Conservation (phyloP, 2,888 invertebrate genomes). For the Melanotus villosus region DNA sequence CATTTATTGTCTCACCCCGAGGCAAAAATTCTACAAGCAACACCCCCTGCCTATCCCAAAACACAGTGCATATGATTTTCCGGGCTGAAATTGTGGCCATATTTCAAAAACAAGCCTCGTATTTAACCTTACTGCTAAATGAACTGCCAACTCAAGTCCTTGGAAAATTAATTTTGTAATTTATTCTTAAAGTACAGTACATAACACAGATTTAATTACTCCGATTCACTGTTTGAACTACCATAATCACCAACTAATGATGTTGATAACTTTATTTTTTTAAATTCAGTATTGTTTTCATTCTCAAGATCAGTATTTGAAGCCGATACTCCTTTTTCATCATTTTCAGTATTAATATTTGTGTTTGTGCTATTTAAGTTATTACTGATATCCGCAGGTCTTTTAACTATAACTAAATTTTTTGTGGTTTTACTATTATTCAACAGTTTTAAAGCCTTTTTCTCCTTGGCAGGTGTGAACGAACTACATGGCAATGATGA, state of each 20-base stretch:
- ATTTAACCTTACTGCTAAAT: too few species aligned
- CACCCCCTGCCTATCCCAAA: too few species aligned
- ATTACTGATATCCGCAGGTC: not conserved
- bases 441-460: conserved; percentile 61
- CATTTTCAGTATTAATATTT: too few species aligned
- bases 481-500: conserved; percentile 63
- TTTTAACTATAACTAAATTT: conserved; percentile 42
- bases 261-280: conserved; percentile 42
- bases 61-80: too few species aligned
- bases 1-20: too few species aligned
- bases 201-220: conserved; percentile 47
- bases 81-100: too few species aligned
- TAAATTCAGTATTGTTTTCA: conserved; percentile 14
- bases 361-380: too few species aligned
- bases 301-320: conserved; percentile 9
- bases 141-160: too few species aligned
- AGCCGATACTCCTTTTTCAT: not conserved
- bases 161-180: too few species aligned
- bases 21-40: too few species aligned
- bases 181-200: too few species aligned
- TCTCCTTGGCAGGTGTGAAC: conserved; percentile 62
- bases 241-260: conserved; percentile 63
- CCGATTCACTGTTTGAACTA: conserved; percentile 59
- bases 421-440: conserved; percentile 41
- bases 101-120: too few species aligned